These are phyloP conservation scores for Chamaetylas fuelleborni DNA, from an alignment of 2,113 vertebrate genomes.

Conservation along the genomic window DNA sequence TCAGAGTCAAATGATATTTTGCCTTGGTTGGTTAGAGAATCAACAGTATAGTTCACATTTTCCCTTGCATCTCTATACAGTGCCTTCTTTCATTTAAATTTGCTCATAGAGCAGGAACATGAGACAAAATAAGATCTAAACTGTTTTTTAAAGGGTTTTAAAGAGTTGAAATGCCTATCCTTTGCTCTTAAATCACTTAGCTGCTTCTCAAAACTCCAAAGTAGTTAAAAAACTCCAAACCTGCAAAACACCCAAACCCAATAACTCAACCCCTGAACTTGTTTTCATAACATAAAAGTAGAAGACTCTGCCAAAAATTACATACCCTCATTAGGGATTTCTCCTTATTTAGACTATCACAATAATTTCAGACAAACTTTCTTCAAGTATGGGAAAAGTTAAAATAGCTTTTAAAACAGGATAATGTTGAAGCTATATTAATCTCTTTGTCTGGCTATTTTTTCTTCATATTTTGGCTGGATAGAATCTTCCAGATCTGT, in stretches of 20 bases:
- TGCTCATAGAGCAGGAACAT: background rate
- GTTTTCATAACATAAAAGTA: background rate
- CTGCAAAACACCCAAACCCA: background rate
- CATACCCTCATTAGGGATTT: background rate
- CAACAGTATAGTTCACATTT: background rate
- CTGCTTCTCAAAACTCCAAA: background rate
- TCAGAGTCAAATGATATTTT: background rate
- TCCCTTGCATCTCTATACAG: background rate
- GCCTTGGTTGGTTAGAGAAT: background rate
- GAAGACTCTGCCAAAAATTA: background rate
- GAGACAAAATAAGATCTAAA: background rate
- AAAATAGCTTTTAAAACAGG: background rate
- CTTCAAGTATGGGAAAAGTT: background rate
- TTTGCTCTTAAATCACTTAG: background rate
- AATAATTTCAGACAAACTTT: background rate
- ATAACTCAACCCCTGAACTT: background rate
- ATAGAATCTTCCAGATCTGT: background rate
- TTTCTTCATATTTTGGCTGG: background rate
- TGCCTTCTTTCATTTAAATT: background rate
- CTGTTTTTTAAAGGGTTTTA: background rate
- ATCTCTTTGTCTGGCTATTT: background rate
- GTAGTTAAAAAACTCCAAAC: background rate
- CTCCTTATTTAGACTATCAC: background rate
- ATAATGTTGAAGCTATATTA: background rate
- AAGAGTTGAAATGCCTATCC: background rate